phyloP scores from a whole-genome alignment of 1,140 invertebrate genomes.

The Tetragnatha versicolor region DNA sequence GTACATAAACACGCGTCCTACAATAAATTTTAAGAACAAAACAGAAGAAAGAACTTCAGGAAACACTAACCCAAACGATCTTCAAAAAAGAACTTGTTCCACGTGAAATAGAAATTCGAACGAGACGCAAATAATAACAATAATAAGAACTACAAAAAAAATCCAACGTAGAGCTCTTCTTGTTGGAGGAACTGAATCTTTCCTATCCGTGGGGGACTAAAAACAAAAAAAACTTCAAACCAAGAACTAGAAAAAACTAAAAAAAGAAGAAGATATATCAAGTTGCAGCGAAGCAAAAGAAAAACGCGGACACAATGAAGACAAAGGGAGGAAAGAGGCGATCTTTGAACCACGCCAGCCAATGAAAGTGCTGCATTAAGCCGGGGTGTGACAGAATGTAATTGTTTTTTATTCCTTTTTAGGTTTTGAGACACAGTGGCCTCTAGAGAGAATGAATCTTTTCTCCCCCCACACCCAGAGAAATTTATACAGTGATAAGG shows the following conservation, averaged over 20 bases:
- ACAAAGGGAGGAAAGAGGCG: slow-evolving; percentile 13
- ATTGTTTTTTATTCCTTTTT: slow-evolving; percentile 42
- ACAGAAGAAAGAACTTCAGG: no score
- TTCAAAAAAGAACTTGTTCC: no score
- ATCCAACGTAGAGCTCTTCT: no score
- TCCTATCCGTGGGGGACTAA: not conserved
- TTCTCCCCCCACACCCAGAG: no score
- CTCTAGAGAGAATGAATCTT: slow-evolving; percentile 27
- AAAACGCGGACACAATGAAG: slow-evolving; percentile 10
- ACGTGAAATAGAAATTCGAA: no score
- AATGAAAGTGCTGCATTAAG: slow-evolving; percentile 45
- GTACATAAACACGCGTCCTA: no score
- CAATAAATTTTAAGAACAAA: no score
- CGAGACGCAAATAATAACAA: no score
- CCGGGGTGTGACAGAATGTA: slow-evolving; percentile 28
- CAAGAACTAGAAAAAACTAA: slow-evolving; percentile 12
- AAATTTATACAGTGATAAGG: not conserved
- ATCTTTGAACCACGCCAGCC: slow-evolving; percentile 38
- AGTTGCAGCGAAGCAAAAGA: slow-evolving; percentile 20
- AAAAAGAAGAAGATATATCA: slow-evolving; percentile 18
- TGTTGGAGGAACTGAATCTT: slow-evolving; percentile 3
- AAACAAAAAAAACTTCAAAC: slow-evolving; percentile 6
- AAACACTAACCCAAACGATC: no score
- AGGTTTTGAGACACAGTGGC: not conserved
- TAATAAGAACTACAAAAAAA: no score